Conservation (phyloP, 2,113 vertebrate species). For the Urocynchramus pylzowi region DNA sequence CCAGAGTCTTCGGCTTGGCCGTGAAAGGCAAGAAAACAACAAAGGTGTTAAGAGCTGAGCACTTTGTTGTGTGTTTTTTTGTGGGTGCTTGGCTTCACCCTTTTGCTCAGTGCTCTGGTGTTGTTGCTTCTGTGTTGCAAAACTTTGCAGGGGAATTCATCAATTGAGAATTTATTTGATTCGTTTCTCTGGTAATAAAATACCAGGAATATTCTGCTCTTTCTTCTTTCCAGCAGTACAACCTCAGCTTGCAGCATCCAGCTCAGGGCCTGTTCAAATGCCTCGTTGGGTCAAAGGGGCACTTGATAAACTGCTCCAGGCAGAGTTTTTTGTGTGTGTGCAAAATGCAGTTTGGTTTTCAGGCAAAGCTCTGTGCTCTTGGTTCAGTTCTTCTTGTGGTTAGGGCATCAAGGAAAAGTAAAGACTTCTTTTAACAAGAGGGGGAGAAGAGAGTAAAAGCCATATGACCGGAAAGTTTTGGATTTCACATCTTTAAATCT, state of each 20-base stretch:
- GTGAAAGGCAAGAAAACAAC: neutral
- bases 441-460: neutral
- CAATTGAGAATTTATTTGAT: neutral
- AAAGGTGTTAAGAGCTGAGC: neutral
- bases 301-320: neutral
- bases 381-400: slow-evolving; percentile 22
- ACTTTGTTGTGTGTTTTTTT: neutral
- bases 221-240: neutral
- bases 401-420: slow-evolving; percentile 5
- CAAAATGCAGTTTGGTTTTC: neutral
- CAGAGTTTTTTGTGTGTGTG: neutral
- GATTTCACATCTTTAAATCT: slow-evolving; percentile 52
- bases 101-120: neutral
- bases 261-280: neutral
- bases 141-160: neutral
- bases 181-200: neutral
- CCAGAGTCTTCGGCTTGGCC: neutral
- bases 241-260: neutral
- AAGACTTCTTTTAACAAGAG: neutral
- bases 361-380: neutral
- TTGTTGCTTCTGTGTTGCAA: neutral
- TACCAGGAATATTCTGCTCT: neutral
- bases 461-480: neutral
- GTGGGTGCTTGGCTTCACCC: neutral
- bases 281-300: neutral